Conservation (phyloP, 2,113 vertebrate species). For the Salminus brasiliensis region DNA sequence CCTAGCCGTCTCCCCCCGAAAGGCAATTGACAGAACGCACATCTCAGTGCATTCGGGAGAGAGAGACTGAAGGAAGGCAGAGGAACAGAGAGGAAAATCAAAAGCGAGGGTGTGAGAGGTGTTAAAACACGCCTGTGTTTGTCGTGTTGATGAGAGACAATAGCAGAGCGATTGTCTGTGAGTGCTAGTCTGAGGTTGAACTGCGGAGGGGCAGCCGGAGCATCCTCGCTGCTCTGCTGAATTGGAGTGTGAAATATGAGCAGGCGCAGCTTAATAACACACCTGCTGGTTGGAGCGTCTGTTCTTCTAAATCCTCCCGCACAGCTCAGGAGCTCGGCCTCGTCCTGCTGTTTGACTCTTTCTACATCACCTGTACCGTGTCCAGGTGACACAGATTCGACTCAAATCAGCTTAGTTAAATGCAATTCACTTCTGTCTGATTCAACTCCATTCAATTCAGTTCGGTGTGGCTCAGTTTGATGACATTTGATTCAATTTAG, state of each 20-base stretch:
- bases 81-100: slow-evolving; percentile 29
- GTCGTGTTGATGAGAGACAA: slow-evolving; percentile 12
- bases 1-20: not conserved
- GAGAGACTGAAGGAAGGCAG: not conserved
- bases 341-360: slow-evolving; percentile 18
- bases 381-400: not conserved
- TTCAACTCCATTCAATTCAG: too few species aligned
- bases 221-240: slow-evolving; percentile 37
- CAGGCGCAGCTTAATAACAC: slow-evolving; percentile 58
- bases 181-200: slow-evolving; percentile 21
- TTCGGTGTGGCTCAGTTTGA: too few species aligned
- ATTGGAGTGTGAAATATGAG: slow-evolving; percentile 61
- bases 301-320: slow-evolving; percentile 52
- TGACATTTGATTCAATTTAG: too few species aligned
- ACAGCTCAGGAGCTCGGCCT: slow-evolving; percentile 25
- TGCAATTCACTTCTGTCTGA: too few species aligned
- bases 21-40: slow-evolving; percentile 45
- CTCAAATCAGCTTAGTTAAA: not conserved
- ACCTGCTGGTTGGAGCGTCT: slow-evolving; percentile 67
- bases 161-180: not conserved
- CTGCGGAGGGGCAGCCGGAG: slow-evolving; percentile 15
- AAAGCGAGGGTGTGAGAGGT: not conserved
- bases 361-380: not conserved
- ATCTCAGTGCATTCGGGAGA: not conserved
- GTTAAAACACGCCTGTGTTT: slow-evolving; percentile 23